A percentile compares a stretch with the other conserved stretches of the same genome.
phyloP scores from a whole-genome alignment of 1,140 invertebrate species.

The Chelonus insularis region DNA sequence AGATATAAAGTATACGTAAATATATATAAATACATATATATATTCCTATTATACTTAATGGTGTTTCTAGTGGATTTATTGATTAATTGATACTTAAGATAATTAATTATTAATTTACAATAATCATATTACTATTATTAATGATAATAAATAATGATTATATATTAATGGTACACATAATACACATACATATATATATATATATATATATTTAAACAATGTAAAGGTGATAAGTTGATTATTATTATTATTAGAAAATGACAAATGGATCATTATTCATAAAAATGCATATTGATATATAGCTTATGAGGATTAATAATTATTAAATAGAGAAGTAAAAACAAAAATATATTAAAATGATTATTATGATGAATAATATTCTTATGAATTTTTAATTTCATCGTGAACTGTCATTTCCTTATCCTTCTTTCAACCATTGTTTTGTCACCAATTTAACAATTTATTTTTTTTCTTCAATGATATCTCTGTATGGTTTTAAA shows the following conservation, averaged over 20 bases:
- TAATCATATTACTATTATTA: conserved; percentile 40
- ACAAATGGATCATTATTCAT: conserved; percentile 29
- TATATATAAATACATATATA: conserved; percentile 29
- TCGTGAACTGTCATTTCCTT: conserved; percentile 11
- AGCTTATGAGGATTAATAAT: conserved; percentile 31
- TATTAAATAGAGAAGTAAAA: conserved; percentile 21
- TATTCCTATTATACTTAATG: conserved; percentile 51
- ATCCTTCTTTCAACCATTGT: conserved; percentile 12
- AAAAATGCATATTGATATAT: conserved; percentile 34
- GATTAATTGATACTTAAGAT: conserved; percentile 57
- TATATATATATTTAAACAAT: conserved; percentile 42
- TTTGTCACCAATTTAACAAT: conserved; percentile 3
- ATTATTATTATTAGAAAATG: conserved; percentile 39
- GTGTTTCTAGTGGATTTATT: conserved; percentile 55
- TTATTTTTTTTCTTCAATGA: conserved; percentile 10
- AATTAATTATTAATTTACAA: conserved; percentile 21
- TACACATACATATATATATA: too few species aligned
- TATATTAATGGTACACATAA: conserved; percentile 40
- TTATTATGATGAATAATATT: conserved; percentile 10
- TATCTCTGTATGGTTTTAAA: too few species aligned
- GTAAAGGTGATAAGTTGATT: conserved; percentile 51
- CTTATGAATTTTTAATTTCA: conserved; percentile 10
- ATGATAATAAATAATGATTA: conserved; percentile 43
- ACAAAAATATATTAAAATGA: conserved; percentile 23
- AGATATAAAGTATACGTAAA: conserved; percentile 26